These are phyloP conservation scores for Bursaphelenchus okinawaensis DNA, from an alignment of 2,888 invertebrate species.

Conservation along the genomic window DNA sequence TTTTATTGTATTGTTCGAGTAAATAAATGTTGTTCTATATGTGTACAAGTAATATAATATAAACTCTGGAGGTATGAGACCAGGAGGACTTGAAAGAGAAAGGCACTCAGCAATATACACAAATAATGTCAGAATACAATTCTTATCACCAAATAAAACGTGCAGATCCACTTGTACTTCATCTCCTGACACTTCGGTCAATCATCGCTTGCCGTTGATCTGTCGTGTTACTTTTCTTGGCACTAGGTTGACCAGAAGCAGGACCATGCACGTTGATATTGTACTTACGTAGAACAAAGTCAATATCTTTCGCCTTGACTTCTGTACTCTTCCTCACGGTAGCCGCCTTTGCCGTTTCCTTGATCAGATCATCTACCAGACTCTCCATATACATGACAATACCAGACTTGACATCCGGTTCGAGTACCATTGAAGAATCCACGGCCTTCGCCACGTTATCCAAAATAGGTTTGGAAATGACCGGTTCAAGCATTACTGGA, in stretches of 20 bases:
- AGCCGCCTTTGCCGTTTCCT: conserved; percentile 3
- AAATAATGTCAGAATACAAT: neutral
- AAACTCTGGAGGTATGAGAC: neutral
- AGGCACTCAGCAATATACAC: neutral
- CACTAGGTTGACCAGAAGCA: neutral
- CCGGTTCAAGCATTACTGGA: no score
- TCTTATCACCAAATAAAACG: no score
- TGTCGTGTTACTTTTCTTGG: neutral
- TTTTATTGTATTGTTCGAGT: no score
- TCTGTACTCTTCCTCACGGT: conserved; percentile 5
- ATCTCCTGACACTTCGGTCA: neutral
- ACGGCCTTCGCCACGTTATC: neutral
- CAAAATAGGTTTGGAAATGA: no score
- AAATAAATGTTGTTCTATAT: no score
- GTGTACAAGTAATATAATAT: neutral
- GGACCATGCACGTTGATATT: neutral
- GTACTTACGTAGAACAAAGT: conserved; percentile 1
- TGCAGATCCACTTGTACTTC: neutral
- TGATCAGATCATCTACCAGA: conserved; percentile 3
- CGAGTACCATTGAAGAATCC: neutral
- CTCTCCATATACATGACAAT: conserved; percentile 9
- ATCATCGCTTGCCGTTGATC: neutral
- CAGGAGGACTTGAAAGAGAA: neutral
- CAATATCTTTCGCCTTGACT: conserved; percentile 1
- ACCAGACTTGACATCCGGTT: conserved; percentile 6